These are phyloP conservation scores for Stichodactyla helianthus DNA, from an alignment of 64 coral and sea anemone species.

Conservation along the genomic window DNA sequence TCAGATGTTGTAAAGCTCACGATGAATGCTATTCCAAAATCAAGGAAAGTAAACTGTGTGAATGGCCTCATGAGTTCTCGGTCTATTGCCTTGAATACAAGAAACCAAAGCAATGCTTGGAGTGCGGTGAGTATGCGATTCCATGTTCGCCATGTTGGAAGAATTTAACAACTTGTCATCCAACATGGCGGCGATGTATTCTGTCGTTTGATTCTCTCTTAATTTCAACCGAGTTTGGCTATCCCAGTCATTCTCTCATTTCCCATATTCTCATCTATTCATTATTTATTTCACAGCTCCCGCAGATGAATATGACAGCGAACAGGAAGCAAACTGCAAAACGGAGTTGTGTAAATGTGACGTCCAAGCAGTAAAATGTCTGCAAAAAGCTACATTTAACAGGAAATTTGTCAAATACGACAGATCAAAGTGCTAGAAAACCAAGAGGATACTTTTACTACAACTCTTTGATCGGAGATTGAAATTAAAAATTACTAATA, in stretches of 20 bases:
- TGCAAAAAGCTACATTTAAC: background rate
- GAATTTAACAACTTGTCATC: background rate
- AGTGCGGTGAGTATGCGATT: background rate
- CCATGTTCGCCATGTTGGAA: background rate
- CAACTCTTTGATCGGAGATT: background rate
- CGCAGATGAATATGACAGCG: background rate
- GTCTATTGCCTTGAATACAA: background rate
- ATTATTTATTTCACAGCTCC: background rate
- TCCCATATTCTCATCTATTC: background rate
- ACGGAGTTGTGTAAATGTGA: background rate
- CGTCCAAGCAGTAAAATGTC: background rate
- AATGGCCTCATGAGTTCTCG: background rate
- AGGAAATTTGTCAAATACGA: background rate
- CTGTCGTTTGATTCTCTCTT: background rate
- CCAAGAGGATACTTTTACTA: background rate
- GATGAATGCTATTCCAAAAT: constrained; percentile 24
- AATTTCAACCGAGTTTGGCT: background rate
- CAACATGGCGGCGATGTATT: background rate
- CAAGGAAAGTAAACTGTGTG: constrained; percentile 3
- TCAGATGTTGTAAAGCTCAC: constrained; percentile 49
- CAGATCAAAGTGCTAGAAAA: constrained; percentile 5
- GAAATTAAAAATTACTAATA: too few relatives aligned
- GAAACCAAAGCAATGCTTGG: constrained; percentile 1
- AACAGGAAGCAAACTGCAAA: background rate
- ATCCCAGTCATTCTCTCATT: background rate